phyloP scores from a whole-genome alignment of 2,797 vertebrate species.

The Phoebastria nigripes region DNA sequence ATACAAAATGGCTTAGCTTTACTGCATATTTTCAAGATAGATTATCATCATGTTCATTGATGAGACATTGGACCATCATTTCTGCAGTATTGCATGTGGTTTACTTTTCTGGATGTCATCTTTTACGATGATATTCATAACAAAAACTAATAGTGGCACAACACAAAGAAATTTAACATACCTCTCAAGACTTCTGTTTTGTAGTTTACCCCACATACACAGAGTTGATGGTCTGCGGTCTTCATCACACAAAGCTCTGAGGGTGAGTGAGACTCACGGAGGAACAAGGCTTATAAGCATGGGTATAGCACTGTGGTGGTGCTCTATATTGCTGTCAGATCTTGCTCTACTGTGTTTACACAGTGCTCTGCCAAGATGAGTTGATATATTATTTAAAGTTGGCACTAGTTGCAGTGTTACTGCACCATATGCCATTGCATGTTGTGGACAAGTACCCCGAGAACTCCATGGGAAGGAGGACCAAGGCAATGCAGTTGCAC shows the following conservation, averaged over 20 bases:
- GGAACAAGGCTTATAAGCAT: not conserved
- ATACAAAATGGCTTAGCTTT: not conserved
- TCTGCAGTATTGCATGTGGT: not conserved
- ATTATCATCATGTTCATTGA: not conserved
- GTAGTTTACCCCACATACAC: not conserved
- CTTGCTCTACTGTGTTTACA: not conserved
- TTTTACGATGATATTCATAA: not conserved
- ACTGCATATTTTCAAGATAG: not conserved
- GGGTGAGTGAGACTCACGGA: not conserved
- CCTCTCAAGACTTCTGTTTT: not conserved
- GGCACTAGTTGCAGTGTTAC: not conserved
- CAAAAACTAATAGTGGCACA: not conserved
- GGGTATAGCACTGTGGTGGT: not conserved
- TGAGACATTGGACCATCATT: not conserved
- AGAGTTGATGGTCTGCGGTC: not conserved
- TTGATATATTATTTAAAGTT: not conserved
- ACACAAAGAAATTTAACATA: not conserved
- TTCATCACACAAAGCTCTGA: not conserved
- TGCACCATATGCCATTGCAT: not conserved
- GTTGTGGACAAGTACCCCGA: not conserved
- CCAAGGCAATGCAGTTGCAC: not conserved
- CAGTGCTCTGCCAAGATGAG: not conserved
- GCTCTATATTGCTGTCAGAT: not conserved
- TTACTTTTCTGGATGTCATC: not conserved
- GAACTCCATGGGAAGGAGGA: not conserved